Evolutionary conservation across 2,888 invertebrate species (phyloP), one percentile per base, ranked within the genome.

Genomic region (Ecdyonurus torrentis): DNA sequence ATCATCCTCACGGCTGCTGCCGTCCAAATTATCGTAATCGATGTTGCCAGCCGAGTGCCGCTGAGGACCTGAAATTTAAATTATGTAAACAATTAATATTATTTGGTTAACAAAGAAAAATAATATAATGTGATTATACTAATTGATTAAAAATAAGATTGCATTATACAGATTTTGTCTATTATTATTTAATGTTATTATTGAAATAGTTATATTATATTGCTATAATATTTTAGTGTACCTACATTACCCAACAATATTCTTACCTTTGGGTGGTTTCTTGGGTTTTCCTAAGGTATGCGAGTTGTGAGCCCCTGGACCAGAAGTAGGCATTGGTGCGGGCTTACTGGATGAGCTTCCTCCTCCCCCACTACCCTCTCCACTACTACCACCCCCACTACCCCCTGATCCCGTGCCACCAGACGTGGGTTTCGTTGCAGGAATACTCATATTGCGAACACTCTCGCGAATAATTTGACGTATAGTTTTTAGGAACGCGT

Each of bases 391-490:
- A 59, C 64, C 60, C 25, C 60, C 25, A 52, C 65, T 58, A 61
- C 62, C 63, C 61, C 64, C 23, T 65, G 69, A 22, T 25, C 60
- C 61, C 52, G 53, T 18, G 61, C 60, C 18, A 64, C 58, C 3
- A 59, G 61, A 52, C 62, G 53, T 25, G n/a, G 71, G 81, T 69
- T 89, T 86, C 20, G 83, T 81, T 69, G 85, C 83, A 63, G 95
- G 95, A 76, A 96, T 87, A 71, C 91, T 90, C 96, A 97, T 96
- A 76, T 94, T 95, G 70, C 95, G 84, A 58, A 97, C 96, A 65
- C 94, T 94, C 77, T 97, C 96, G 67, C 96, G 85, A 71, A 97
- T 97, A 68, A 96, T 96, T 78, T 96, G 96, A 63, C 97, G 83
- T 71, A 97, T 96, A 64, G 95, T 96, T 78, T 94, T 93, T 72